A percentile compares a stretch with the other conserved stretches of the same genome.
These are phyloP conservation scores for Cololabis saira DNA, from an alignment of 2,113 vertebrate genomes.

Conservation along the genomic window DNA sequence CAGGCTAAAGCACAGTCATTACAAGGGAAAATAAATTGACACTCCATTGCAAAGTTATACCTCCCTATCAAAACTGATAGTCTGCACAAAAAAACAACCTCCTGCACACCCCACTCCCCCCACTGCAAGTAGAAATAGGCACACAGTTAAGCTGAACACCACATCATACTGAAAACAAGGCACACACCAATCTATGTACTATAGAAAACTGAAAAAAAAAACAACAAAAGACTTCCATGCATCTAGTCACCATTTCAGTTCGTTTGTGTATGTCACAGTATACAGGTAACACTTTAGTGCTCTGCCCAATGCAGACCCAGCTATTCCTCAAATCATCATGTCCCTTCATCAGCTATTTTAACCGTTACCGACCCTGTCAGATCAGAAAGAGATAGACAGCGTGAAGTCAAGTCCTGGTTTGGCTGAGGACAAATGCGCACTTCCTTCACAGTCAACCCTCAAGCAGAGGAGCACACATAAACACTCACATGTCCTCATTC, in stretches of 20 bases:
- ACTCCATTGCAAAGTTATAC: constrained; percentile 90
- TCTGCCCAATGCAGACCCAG: constrained; percentile 95
- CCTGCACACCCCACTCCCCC: constrained; percentile 84
- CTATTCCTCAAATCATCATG: constrained; percentile 96
- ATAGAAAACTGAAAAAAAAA: constrained; percentile 72
- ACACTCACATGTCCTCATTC: constrained; percentile 69
- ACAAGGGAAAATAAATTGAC: constrained; percentile 82
- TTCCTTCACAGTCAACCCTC: constrained; percentile 72
- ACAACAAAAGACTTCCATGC: constrained; percentile 91
- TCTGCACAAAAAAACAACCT: constrained; percentile 78
- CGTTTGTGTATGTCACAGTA: constrained; percentile 93
- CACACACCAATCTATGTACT: constrained; percentile 79
- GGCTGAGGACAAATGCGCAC: constrained; percentile 56
- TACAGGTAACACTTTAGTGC: constrained; percentile 93
- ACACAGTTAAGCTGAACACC: constrained; percentile 99
- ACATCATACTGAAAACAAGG: constrained; percentile 96
- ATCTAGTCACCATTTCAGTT: constrained; percentile 99
- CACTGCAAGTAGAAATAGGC: constrained; percentile 93
- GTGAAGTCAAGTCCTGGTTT: constrained; percentile 88
- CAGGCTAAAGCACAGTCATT: constrained; percentile 90
- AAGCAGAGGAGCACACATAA: constrained; percentile 59
- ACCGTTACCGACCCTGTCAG: constrained; percentile 98
- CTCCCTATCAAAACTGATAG: constrained; percentile 73
- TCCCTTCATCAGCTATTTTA: constrained; percentile 93
- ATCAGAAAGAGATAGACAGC: constrained; percentile 98